Evolutionary conservation across 2,888 invertebrate species (phyloP), one percentile per base, ranked within the genome.

Genomic region (Penaeus monodon): DNA sequence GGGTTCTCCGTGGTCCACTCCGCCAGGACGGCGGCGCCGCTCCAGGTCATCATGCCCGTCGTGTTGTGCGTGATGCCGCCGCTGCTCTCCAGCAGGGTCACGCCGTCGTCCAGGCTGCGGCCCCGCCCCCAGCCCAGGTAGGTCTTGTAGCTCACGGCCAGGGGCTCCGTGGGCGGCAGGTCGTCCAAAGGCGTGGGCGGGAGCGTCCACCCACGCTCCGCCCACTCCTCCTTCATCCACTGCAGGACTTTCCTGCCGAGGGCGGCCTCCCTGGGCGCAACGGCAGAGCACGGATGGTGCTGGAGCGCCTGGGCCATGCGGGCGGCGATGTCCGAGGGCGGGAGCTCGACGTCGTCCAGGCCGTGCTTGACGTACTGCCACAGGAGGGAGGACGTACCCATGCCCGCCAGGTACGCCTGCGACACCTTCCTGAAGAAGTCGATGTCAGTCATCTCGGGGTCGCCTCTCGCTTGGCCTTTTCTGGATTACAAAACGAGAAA

Each of bases 11-110:
- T 49, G 22, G 79, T 70, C 90, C 90, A 90, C 27, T 85, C 82
- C 3, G 88, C 87, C 78, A 90, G 82, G 65, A 88, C 85, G 24
- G 86, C 86, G 6, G 87, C 85, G 8, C 88, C 90, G 22, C 88
- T 84, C 90, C 90, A 90, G 80, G 88, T 88, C 44, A 87, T 90
- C 33, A 90, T 74, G 2, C 90, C 88, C 20, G 90, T 88, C 63
- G 90, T 88, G 85, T 81, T 81, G 68, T 81, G 83, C 22, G 85
- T 64, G 22, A 90, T 90, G 24, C 90, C 90, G 8, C 83, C 85
- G n/a, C 82, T 68, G n/a, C 88, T 85, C 84, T 90, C 90, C 68
- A 90, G 85, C n/a, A 90, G 86, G 7, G 90, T 88, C 57, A 90
- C 81, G 12, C 84, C 87, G 20, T 70, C 65, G 6, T 24, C n/a